phyloP scores from a whole-genome alignment of 2,888 invertebrate genomes.

The Drosophila siamana region DNA sequence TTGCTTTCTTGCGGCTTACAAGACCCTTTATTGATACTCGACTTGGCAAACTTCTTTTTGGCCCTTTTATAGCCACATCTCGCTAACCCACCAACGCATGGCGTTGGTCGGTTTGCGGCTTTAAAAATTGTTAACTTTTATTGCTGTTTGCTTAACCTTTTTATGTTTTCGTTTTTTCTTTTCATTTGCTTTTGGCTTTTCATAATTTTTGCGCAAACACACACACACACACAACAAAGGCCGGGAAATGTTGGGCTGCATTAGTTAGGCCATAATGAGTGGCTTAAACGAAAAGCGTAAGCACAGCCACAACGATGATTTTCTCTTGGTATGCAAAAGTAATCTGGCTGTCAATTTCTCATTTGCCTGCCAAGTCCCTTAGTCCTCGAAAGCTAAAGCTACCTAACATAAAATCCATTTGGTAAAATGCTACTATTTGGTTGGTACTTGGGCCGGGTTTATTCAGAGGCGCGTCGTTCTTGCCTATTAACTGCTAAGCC shows the following conservation, averaged over 20 bases:
- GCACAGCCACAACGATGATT: slow-evolving; percentile 16
- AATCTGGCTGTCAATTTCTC: slow-evolving; percentile 26
- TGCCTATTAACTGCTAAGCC: slow-evolving; percentile 44
- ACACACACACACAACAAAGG: slow-evolving; percentile 44
- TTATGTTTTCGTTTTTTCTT: too few species aligned
- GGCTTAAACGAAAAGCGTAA: slow-evolving; percentile 14
- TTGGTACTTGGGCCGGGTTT: slow-evolving; percentile 18
- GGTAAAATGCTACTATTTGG: slow-evolving; percentile 31
- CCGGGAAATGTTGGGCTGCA: slow-evolving; percentile 34
- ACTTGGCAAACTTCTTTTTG: slow-evolving; percentile 51
- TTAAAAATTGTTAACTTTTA: slow-evolving; percentile 47
- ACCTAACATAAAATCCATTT: slow-evolving; percentile 45
- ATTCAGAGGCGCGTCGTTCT: slow-evolving; percentile 16
- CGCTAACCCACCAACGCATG: background rate
- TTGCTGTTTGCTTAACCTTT: slow-evolving; percentile 49
- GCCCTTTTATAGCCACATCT: slow-evolving; percentile 41
- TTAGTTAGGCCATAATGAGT: slow-evolving; percentile 59
- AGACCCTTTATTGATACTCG: slow-evolving; percentile 74
- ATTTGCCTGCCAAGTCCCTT: slow-evolving; percentile 23
- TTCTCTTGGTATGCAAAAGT: slow-evolving; percentile 23
- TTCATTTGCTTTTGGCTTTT: slow-evolving; percentile 4
- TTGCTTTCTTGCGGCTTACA: slow-evolving; percentile 64
- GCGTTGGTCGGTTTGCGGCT: slow-evolving; percentile 32
- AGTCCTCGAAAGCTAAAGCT: slow-evolving; percentile 18
- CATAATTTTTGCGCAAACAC: slow-evolving; percentile 44